A percentile compares a stretch with the other conserved stretches of the same genome.
phyloP scores from a whole-genome alignment of 2,888 invertebrate species.

The Xiphydria camelus region DNA sequence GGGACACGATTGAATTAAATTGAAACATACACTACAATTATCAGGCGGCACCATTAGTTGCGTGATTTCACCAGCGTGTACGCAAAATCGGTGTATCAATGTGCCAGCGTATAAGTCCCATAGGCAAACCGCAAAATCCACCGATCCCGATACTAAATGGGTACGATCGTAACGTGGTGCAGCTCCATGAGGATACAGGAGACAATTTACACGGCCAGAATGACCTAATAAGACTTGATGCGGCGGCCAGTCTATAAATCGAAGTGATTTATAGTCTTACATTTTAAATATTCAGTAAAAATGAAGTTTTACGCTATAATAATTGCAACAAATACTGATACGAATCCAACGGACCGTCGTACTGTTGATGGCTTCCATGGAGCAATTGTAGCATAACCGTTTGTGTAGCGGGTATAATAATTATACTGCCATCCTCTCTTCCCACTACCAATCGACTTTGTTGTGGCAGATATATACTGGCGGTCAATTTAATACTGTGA shows the following conservation, averaged over 20 bases:
- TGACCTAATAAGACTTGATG: slow-evolving; percentile 89
- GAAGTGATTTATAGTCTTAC: slow-evolving; percentile 2
- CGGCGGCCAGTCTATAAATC: slow-evolving; percentile 78
- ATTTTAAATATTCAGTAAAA: slow-evolving; percentile 4
- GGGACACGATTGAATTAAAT: too few relatives aligned
- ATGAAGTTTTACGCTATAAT: not conserved
- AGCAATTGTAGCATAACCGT: slow-evolving; percentile 91
- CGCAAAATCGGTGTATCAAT: slow-evolving; percentile 91
- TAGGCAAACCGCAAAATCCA: slow-evolving; percentile 95
- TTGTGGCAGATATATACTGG: slow-evolving; percentile 91
- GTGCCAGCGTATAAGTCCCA: slow-evolving; percentile 94
- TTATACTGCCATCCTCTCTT: slow-evolving; percentile 92
- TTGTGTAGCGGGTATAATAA: slow-evolving; percentile 94
- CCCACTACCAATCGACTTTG: slow-evolving; percentile 95
- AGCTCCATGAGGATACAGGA: slow-evolving; percentile 92
- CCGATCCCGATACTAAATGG: slow-evolving; percentile 92
- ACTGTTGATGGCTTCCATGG: slow-evolving; percentile 83
- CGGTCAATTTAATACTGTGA: slow-evolving; percentile 79
- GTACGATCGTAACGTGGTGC: slow-evolving; percentile 85
- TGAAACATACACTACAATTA: slow-evolving; percentile 75
- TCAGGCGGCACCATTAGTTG: slow-evolving; percentile 93
- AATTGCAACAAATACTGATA: slow-evolving; percentile 3
- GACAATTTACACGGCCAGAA: slow-evolving; percentile 89
- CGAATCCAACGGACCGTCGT: slow-evolving; percentile 60
- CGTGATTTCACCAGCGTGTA: slow-evolving; percentile 96